Conservation (phyloP, 2,888 invertebrate genomes). For the Spodoptera exigua region DNA sequence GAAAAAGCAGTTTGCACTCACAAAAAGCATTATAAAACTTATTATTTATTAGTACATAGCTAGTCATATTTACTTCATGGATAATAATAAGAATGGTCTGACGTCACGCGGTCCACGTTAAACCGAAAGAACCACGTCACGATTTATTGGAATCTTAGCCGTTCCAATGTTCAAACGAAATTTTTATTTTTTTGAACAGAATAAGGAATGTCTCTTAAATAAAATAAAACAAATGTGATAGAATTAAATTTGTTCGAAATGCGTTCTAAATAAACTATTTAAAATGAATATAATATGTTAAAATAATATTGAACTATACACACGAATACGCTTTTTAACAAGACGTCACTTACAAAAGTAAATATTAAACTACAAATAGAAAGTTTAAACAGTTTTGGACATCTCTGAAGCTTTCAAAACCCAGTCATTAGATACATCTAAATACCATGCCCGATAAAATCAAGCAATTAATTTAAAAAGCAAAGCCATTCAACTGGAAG, state of each 20-base stretch:
- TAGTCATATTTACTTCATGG: slow-evolving; percentile 43
- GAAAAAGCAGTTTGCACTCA: too few relatives aligned
- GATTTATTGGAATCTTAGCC: slow-evolving; percentile 24
- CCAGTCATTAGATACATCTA: too few relatives aligned
- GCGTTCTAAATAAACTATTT: too few relatives aligned
- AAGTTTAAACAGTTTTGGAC: slow-evolving; percentile 7
- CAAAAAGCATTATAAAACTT: too few relatives aligned
- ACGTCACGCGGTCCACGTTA: slow-evolving; percentile 27
- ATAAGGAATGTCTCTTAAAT: not conserved
- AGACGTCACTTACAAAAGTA: too few relatives aligned
- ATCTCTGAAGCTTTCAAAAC: too few relatives aligned
- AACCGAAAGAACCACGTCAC: slow-evolving; percentile 28
- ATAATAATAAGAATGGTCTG: slow-evolving; percentile 34
- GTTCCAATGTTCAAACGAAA: slow-evolving; percentile 23
- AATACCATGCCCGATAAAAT: too few relatives aligned
- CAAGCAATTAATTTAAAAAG: not conserved
- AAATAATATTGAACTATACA: too few relatives aligned
- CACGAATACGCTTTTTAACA: too few relatives aligned
- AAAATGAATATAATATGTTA: not conserved
- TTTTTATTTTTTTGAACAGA: slow-evolving; percentile 11
- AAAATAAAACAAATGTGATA: not conserved
- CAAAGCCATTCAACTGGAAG: slow-evolving; percentile 12
- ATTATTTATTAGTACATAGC: slow-evolving; percentile 19
- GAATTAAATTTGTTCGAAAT: too few relatives aligned
- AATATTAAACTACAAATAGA: slow-evolving; percentile 1